phyloP scores from a whole-genome alignment of 2,888 invertebrate species.

The Sinopyrophorus schimmeli region DNA sequence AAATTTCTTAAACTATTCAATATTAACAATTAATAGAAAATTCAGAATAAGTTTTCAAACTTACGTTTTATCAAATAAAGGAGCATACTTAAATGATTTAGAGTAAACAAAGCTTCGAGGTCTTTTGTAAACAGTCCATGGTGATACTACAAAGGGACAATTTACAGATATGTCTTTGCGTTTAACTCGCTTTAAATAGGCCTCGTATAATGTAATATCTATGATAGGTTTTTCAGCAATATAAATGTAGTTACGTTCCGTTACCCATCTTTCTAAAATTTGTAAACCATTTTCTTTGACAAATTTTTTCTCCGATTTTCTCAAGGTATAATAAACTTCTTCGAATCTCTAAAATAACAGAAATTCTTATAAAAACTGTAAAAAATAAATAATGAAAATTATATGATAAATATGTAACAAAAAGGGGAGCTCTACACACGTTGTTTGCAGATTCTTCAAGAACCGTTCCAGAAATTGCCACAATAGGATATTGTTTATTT shows the following conservation, averaged over 20 bases:
- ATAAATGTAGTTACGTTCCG: slow-evolving; percentile 59
- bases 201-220: slow-evolving; percentile 69
- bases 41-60: no score
- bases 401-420: no score
- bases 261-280: slow-evolving; percentile 56
- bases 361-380: no score
- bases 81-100: slow-evolving; percentile 61
- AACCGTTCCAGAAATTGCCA: slow-evolving; percentile 69
- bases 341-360: slow-evolving; percentile 13
- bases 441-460: slow-evolving; percentile 67
- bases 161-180: no score
- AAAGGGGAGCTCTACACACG: no score
- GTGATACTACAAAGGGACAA: slow-evolving; percentile 80
- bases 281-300: slow-evolving; percentile 43
- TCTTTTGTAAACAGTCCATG: slow-evolving; percentile 66
- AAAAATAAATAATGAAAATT: no score
- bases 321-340: slow-evolving; percentile 7
- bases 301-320: slow-evolving; percentile 26
- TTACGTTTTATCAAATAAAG: slow-evolving; percentile 73
- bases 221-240: slow-evolving; percentile 73
- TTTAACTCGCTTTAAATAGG: slow-evolving; percentile 70
- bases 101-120: slow-evolving; percentile 76
- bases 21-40: no score
- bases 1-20: slow-evolving; percentile 61
- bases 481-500: slow-evolving; percentile 69